A percentile compares a stretch with the other conserved stretches of the same genome.
These are phyloP conservation scores for Perca fluviatilis DNA, from an alignment of 2,113 vertebrate genomes.

Conservation along the genomic window DNA sequence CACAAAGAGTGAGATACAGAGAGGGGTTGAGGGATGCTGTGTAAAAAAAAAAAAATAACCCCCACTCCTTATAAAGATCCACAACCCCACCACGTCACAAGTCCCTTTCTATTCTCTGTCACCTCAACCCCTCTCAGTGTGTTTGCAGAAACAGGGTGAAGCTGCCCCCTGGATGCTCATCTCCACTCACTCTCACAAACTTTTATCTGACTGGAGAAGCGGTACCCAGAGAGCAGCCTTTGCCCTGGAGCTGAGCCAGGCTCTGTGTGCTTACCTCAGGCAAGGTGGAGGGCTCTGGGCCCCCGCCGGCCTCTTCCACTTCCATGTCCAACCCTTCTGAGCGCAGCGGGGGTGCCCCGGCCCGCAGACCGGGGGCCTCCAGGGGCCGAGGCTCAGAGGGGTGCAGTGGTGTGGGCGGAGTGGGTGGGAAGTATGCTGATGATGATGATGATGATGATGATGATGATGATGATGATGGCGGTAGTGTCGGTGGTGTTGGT, in stretches of 20 bases:
- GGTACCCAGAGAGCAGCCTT: conserved; percentile 61
- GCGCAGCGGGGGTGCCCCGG: conserved; percentile 80
- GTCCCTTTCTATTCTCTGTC: conserved; percentile 36
- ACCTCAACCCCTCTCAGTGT: conserved; percentile 48
- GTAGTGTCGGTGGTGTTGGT: conserved; percentile 43
- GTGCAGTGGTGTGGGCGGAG: conserved; percentile 71
- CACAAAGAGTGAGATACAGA: conserved; percentile 49
- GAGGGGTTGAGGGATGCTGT: conserved; percentile 48
- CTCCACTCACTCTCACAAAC: conserved; percentile 45
- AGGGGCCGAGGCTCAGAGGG: conserved; percentile 76
- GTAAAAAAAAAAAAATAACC: conserved; percentile 10
- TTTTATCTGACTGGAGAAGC: conserved; percentile 42
- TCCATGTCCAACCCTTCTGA: conserved; percentile 78
- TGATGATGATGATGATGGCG: conserved; percentile 60
- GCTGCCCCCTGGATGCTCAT: conserved; percentile 48
- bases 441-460: conserved; percentile 77
- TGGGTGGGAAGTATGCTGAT: conserved; percentile 76
- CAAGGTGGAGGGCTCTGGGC: conserved; percentile 66
- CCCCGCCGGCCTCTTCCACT: conserved; percentile 70
- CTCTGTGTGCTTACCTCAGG: conserved; percentile 84
- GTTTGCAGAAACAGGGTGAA: conserved; percentile 53
- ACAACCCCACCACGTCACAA: not conserved
- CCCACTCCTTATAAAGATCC: conserved; percentile 10
- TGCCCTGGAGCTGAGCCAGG: conserved; percentile 58
- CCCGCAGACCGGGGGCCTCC: conserved; percentile 76